Conservation (phyloP, 92 coral and sea anemone genomes). For the Galaxea fascicularis region DNA sequence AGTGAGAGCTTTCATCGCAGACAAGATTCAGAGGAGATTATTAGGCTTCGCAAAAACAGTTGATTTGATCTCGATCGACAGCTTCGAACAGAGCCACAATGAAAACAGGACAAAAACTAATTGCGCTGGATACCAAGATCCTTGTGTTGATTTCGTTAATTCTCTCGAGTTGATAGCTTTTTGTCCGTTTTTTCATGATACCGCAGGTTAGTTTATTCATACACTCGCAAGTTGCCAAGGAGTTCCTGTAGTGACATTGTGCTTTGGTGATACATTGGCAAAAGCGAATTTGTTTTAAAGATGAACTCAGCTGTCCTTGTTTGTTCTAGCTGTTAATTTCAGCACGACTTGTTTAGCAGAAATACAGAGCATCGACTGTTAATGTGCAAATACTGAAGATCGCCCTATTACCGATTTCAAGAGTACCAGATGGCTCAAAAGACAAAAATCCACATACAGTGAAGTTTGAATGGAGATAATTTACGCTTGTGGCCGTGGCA, state of each 20-base stretch:
- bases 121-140: slow-evolving; percentile 67
- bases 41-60: slow-evolving; percentile 50
- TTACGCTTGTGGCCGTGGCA: neutral
- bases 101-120: slow-evolving; percentile 66
- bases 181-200: neutral
- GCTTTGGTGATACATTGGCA: slow-evolving; percentile 54
- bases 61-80: slow-evolving; percentile 65
- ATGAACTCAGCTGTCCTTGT: slow-evolving; percentile 70
- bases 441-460: neutral
- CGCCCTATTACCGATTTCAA: slow-evolving; percentile 67
- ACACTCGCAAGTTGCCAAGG: slow-evolving; percentile 29
- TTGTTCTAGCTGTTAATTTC: slow-evolving; percentile 54
- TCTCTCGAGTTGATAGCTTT: slow-evolving; percentile 21
- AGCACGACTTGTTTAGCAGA: slow-evolving; percentile 49
- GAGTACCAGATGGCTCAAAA: slow-evolving; percentile 41
- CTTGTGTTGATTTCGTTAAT: slow-evolving; percentile 60
- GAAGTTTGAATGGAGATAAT: slow-evolving; percentile 1
- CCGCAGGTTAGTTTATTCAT: neutral
- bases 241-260: slow-evolving; percentile 28
- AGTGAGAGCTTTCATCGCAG: slow-evolving; percentile 61
- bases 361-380: slow-evolving; percentile 52
- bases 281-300: slow-evolving; percentile 44
- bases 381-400: slow-evolving; percentile 68
- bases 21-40: slow-evolving; percentile 49
- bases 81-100: slow-evolving; percentile 59